These are phyloP conservation scores for Cataglyphis altisquamis DNA, from an alignment of 2,888 invertebrate species.

Conservation along the genomic window DNA sequence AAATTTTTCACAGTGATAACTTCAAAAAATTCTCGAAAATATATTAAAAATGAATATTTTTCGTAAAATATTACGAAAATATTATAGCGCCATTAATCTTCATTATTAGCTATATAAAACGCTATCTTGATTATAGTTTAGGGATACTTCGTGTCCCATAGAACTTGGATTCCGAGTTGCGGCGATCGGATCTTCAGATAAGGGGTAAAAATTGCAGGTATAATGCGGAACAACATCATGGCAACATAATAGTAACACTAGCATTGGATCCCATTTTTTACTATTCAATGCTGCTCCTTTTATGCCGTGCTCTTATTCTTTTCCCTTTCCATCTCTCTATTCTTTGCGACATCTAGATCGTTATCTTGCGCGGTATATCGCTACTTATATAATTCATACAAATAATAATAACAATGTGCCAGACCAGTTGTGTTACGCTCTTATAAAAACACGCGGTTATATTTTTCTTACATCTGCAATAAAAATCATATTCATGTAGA, in stretches of 20 bases:
- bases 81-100: constrained; percentile 26
- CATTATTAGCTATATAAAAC: constrained; percentile 46
- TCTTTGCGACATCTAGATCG: constrained; percentile 67
- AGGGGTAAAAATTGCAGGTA: constrained; percentile 84
- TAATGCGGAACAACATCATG: constrained; percentile 80
- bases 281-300: constrained; percentile 81
- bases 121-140: constrained; percentile 27
- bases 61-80: neutral
- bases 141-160: constrained; percentile 32
- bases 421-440: neutral
- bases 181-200: constrained; percentile 82
- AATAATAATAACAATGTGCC: constrained; percentile 33
- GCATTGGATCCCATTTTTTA: constrained; percentile 62
- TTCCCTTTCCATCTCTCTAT: constrained; percentile 41
- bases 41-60: neutral
- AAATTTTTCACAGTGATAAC: neutral
- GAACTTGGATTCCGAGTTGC: constrained; percentile 58
- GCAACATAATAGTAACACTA: constrained; percentile 83
- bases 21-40: neutral
- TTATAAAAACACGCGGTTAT: neutral
- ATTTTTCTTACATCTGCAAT: neutral
- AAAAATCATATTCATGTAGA: neutral
- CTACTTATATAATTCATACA: constrained; percentile 43
- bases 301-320: constrained; percentile 68
- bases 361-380: constrained; percentile 69